Percentiles rank a stretch among this genome's conserved stretches.
These are phyloP conservation scores for Sebastes taczanowskii DNA, from an alignment of 2,797 vertebrate genomes.

Conservation along the genomic window DNA sequence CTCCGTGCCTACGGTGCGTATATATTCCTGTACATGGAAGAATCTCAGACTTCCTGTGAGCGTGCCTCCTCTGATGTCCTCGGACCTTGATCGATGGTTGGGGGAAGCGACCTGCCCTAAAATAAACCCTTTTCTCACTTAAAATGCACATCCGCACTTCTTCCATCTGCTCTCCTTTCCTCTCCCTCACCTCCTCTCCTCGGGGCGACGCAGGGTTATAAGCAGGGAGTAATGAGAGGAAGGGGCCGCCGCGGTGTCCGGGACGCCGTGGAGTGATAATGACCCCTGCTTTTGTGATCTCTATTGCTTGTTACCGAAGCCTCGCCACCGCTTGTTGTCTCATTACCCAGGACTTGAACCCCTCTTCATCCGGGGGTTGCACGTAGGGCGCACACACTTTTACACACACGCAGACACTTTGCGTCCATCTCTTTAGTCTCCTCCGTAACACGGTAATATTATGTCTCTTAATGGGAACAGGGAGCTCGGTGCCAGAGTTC, in stretches of 20 bases:
- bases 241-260: slow-evolving; percentile 44
- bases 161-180: slow-evolving; percentile 55
- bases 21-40: slow-evolving; percentile 34
- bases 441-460: slow-evolving; percentile 90
- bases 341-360: slow-evolving; percentile 80
- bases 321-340: slow-evolving; percentile 82
- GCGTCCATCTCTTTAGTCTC: slow-evolving; percentile 56
- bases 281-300: slow-evolving; percentile 72
- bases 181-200: slow-evolving; percentile 40
- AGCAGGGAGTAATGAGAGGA: slow-evolving; percentile 73
- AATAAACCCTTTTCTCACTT: slow-evolving; percentile 65
- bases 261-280: slow-evolving; percentile 52
- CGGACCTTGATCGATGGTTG: slow-evolving; percentile 61
- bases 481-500: slow-evolving; percentile 86
- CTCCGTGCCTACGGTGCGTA: slow-evolving; percentile 15
- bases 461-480: slow-evolving; percentile 90
- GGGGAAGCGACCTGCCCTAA: slow-evolving; percentile 61
- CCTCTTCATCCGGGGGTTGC: slow-evolving; percentile 49
- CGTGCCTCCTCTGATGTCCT: slow-evolving; percentile 57
- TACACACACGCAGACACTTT: slow-evolving; percentile 2
- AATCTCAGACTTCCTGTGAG: slow-evolving; percentile 55
- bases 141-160: slow-evolving; percentile 68
- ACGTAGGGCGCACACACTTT: background rate
- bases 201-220: slow-evolving; percentile 50
- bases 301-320: slow-evolving; percentile 83